Evolutionary conservation across 2,797 vertebrate genomes (phyloP).

Genomic region (Spondyliosoma cantharus): DNA sequence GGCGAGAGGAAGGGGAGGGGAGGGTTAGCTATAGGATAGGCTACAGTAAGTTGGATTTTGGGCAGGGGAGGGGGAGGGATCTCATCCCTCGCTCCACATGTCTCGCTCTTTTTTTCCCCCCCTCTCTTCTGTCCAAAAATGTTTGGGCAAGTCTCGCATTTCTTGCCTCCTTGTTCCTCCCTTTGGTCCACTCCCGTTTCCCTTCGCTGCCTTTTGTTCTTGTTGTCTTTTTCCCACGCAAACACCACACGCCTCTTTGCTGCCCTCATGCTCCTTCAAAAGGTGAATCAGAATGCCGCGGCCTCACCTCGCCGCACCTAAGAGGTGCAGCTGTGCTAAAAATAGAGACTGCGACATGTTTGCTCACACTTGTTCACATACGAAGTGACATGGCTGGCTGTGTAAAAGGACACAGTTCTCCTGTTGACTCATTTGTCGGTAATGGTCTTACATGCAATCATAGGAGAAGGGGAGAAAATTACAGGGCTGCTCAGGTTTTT

Average conservation of each 20-base stretch:
- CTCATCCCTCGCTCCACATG: constrained; percentile 52
- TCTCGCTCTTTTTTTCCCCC: constrained; percentile 20
- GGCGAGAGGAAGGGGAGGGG: constrained; percentile 51
- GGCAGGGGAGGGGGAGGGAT: constrained; percentile 64
- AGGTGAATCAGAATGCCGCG: constrained; percentile 51
- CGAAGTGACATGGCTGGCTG: constrained; percentile 33
- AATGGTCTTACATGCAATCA: constrained; percentile 49
- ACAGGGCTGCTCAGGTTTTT: constrained; percentile 62
- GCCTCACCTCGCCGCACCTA: constrained; percentile 50
- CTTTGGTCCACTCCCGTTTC: constrained; percentile 30
- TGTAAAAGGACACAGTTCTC: constrained; percentile 16
- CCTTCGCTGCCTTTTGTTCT: constrained; percentile 48
- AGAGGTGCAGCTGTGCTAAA: neutral
- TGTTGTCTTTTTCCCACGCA: constrained; percentile 6
- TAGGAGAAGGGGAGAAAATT: constrained; percentile 67
- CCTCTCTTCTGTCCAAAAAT: constrained; percentile 28
- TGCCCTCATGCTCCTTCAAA: constrained; percentile 7
- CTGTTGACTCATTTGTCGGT: constrained; percentile 47
- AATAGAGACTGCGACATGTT: constrained; percentile 9
- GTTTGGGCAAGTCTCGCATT: constrained; percentile 54
- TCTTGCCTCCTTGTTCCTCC: constrained; percentile 46
- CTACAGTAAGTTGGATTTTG: constrained; percentile 57
- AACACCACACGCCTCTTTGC: constrained; percentile 34
- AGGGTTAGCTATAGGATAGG: constrained; percentile 60
- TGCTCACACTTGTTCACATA: constrained; percentile 8